Base-by-base conservation (phyloP, 2,888 invertebrate genomes). In the Magallana nippona region DNA sequence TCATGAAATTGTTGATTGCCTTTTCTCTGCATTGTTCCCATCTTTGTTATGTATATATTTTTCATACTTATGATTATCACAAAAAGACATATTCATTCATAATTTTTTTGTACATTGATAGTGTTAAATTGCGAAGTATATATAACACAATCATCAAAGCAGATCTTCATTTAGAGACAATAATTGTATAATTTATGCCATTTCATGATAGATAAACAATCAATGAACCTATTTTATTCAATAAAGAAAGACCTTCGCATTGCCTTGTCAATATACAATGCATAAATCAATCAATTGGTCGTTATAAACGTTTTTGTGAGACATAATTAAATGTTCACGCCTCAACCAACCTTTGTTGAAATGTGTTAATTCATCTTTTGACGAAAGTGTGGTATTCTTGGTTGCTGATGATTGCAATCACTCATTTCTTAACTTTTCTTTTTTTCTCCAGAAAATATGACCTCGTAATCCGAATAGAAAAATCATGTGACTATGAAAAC, bases 211-310 rank as follows among this genome's bases (percentile, higher is more conserved):
- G 71, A 71, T 27, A 71, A 71, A 71, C 71, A 71, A 22, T 71
- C 71, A 27, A 13, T 27, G 71, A 71, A 71, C 44, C 22, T 27
- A 71, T 71, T 13, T 27, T 71, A 27, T 71, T 27, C 32, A 27
- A 15, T 15, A 15, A 71, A 27, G 32, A 1, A n/a, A 15, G 71
- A 71, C 71, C 27, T 32, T 71, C 13, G 15, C 32, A 22, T 27
- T 27, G 5, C 71, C 32, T 11, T 15, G 32, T 71, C 32, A 27
- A 27, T 71, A 71, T 71, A 32, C 71, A 32, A 8, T 15, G 15
- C 32, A 71, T 71, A 71, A 71, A 71, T 71, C 71, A 71, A 71
- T 71, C 71, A 71, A 27, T 71, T 10, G 27, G 3, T 71, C 71
- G 32, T 71, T 27, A 15, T 71, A 71, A 71, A 13, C 32, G 27